These are phyloP conservation scores for Macrostomum lignano DNA, from an alignment of 1,140 invertebrate genomes.

Conservation along the genomic window DNA sequence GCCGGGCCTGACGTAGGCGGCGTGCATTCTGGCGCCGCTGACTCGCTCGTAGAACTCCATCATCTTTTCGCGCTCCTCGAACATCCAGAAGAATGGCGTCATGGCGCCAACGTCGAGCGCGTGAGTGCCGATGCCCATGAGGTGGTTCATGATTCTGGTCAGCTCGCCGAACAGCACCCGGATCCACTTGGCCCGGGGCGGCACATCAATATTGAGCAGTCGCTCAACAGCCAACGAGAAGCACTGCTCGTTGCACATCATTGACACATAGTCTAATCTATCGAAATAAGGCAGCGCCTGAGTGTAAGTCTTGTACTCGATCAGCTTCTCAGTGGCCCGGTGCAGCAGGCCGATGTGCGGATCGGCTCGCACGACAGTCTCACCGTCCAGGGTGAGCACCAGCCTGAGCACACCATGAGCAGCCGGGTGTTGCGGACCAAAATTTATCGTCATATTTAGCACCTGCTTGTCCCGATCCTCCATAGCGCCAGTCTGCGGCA, in stretches of 20 bases:
- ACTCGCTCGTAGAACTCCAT: constrained; percentile 92
- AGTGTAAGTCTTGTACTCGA: constrained; percentile 90
- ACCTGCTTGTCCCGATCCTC: too few relatives aligned
- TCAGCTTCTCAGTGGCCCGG: constrained; percentile 80
- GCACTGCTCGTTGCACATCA: constrained; percentile 97
- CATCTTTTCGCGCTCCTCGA: constrained; percentile 88
- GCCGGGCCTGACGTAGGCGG: constrained; percentile 71
- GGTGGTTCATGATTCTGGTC: constrained; percentile 67
- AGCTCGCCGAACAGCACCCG: constrained; percentile 62
- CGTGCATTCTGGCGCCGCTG: constrained; percentile 80
- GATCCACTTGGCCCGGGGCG: constrained; percentile 72
- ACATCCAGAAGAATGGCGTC: constrained; percentile 91
- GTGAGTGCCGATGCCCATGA: constrained; percentile 70
- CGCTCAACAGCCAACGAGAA: constrained; percentile 84
- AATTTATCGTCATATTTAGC: too few relatives aligned
- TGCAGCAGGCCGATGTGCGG: constrained; percentile 91
- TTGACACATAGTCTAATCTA: constrained; percentile 89
- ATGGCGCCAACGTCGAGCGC: constrained; percentile 70
- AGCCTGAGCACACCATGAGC: constrained; percentile 83
- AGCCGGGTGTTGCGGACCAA: constrained; percentile 90
- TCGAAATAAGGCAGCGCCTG: constrained; percentile 88
- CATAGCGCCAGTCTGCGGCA: too few relatives aligned
- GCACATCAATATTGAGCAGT: constrained; percentile 71
- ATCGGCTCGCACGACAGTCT: constrained; percentile 59
- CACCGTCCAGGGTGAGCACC: constrained; percentile 72